Evolutionary conservation across 2,888 invertebrate genomes (phyloP).

Genomic region (Oscheius sp.): DNA sequence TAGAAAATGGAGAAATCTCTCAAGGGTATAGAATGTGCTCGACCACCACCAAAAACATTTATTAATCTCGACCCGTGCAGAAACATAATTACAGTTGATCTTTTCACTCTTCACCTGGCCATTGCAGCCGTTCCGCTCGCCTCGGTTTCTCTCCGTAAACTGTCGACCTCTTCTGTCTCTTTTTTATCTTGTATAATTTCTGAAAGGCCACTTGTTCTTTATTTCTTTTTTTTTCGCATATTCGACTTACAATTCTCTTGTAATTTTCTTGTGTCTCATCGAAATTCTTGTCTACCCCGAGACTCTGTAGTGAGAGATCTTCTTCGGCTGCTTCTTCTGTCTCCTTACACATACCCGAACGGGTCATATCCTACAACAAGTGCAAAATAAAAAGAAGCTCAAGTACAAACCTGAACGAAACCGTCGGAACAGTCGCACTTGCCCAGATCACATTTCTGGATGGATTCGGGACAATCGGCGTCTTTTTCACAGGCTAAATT

Average conservation of each 20-base stretch:
- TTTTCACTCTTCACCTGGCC: slow-evolving; percentile 60
- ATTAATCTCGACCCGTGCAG: slow-evolving; percentile 8
- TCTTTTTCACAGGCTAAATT: slow-evolving; percentile 62
- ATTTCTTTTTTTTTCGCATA: no score
- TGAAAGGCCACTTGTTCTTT: background rate
- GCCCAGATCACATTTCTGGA: slow-evolving; percentile 68
- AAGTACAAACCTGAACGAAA: slow-evolving; percentile 45
- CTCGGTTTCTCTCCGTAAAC: slow-evolving; percentile 50
- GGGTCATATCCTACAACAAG: slow-evolving; percentile 48
- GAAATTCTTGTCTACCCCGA: slow-evolving; percentile 16
- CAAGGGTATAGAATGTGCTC: no score
- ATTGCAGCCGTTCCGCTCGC: slow-evolving; percentile 63
- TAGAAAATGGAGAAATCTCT: slow-evolving; percentile 16
- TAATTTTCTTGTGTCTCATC: background rate
- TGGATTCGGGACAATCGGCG: slow-evolving; percentile 58
- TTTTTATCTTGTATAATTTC: background rate
- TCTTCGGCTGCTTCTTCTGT: slow-evolving; percentile 2
- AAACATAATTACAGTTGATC: slow-evolving; percentile 2
- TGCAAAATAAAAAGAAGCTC: background rate
- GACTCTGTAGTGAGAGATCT: slow-evolving; percentile 19
- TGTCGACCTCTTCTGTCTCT: slow-evolving; percentile 1
- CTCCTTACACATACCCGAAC: slow-evolving; percentile 47
- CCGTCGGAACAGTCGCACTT: slow-evolving; percentile 66
- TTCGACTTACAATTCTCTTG: background rate
- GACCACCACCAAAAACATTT: slow-evolving; percentile 1